These are phyloP conservation scores for Hemicentrotus pulcherrimus DNA, from an alignment of 35 echinoderm and acorn worm genomes.

Conservation along the genomic window DNA sequence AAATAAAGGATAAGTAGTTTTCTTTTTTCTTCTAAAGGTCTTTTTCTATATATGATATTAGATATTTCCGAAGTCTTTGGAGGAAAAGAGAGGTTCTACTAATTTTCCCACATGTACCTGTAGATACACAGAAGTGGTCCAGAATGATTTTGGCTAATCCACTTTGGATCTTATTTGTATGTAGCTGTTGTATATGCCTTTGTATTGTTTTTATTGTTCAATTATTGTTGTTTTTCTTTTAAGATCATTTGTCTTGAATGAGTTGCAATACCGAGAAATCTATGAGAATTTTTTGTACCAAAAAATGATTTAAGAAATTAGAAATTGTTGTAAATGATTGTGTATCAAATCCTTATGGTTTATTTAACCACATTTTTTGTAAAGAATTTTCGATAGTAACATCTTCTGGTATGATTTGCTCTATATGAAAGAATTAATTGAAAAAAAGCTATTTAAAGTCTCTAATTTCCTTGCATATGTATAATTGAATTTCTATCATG, in stretches of 20 bases:
- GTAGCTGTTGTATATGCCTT: background rate
- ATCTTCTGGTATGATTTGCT: background rate
- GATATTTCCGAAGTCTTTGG: background rate
- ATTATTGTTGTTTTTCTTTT: background rate
- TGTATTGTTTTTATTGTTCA: slow-evolving; percentile 13
- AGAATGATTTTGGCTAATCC: background rate
- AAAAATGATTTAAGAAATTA: slow-evolving; percentile 19
- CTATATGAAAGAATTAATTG: slow-evolving; percentile 23
- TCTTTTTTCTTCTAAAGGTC: background rate
- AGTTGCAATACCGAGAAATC: slow-evolving; percentile 26
- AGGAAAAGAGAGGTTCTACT: background rate
- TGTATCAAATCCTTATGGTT: background rate
- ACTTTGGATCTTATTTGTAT: background rate
- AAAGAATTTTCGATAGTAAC: background rate
- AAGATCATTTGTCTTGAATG: slow-evolving; percentile 12
- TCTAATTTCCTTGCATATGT: slow-evolving; percentile 25
- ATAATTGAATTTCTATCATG: slow-evolving; percentile 20
- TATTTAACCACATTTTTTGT: background rate
- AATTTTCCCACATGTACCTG: background rate
- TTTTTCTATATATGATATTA: background rate
- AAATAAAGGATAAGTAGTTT: background rate
- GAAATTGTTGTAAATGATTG: background rate
- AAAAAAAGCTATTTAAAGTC: background rate
- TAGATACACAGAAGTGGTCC: background rate
- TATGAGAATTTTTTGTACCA: slow-evolving; percentile 28